Base-by-base conservation (phyloP, 2,888 invertebrate species). In the Leistus spinibarbis region DNA sequence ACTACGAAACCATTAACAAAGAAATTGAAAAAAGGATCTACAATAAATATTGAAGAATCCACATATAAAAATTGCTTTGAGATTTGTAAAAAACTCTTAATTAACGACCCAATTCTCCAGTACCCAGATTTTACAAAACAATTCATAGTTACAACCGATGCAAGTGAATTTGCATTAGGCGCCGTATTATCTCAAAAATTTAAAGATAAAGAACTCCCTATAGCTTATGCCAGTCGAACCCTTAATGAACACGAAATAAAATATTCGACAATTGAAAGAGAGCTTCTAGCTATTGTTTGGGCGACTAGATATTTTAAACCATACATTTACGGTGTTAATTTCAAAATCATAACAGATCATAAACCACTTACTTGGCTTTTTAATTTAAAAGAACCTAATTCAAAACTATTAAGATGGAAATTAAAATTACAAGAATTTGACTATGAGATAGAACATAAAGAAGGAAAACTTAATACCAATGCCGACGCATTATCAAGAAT, bases 321-420 rank as follows among this genome's bases (percentile, higher is more conserved):
- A 7, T 80, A 81, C 63, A 19, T 80, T 1, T 77, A 77, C 53
- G 80, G 79, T 10, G 78, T 77, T 19, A 77, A 79, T 56, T 84
- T 85, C 20, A 79, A 76, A 0, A 82, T 85, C 0, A 81, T 82
- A 2, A 85, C 84, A 0, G 84, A 85, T 64, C 84, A 84, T 69
- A 77, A 80, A 56, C 82, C 82, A 1, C 66, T 84, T 1, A 79
- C 77, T 1, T 84, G 82, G 81, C 68, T 84, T 0, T 80, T 82
- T 78, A 80, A 77, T 0, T 57, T 84, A 0, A 83, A 83, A 77
- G 83, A 85, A 9, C 83, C 83, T 0, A 83, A 82, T 17, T 81
- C 82, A 0, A 80, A 82, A 78, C 76, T 84, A 2, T 81, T 80
- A 1, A 66, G 83, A 1, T 84, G 82, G 83, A 76, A 80, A 13